A percentile compares a stretch with the other conserved stretches of the same genome.
Evolutionary conservation across 2,113 vertebrate genomes (phyloP).

Genomic region (Gallinago media): DNA sequence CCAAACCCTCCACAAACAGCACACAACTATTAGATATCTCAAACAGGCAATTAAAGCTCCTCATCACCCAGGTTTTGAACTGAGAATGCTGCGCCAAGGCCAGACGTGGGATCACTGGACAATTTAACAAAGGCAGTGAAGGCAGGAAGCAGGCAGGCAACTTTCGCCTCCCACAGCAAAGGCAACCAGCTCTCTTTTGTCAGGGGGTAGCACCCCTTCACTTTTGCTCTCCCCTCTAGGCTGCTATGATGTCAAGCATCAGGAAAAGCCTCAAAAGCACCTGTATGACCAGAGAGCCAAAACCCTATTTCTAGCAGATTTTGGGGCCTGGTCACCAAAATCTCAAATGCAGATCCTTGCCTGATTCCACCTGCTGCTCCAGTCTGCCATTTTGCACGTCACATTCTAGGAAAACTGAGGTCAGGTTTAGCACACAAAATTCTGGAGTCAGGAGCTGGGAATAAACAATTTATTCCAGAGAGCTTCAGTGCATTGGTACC

Average conservation of each 20-base stretch:
- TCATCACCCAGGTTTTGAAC: neutral
- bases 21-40: neutral
- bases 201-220: neutral
- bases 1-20: neutral
- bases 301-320: neutral
- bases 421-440: neutral
- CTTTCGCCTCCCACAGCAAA: neutral
- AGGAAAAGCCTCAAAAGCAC: neutral
- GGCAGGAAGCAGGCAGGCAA: neutral
- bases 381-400: neutral
- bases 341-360: neutral
- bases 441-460: neutral
- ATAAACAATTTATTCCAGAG: neutral
- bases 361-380: neutral
- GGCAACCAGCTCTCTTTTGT: neutral
- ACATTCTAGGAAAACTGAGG: neutral
- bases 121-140: neutral
- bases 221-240: neutral
- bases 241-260: neutral
- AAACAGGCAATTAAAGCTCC: neutral
- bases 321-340: neutral
- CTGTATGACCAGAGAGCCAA: neutral
- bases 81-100: neutral
- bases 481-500: neutral
- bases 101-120: rapidly evolving